Conservation (phyloP, 2,113 vertebrate species). For the Rostratula benghalensis region DNA sequence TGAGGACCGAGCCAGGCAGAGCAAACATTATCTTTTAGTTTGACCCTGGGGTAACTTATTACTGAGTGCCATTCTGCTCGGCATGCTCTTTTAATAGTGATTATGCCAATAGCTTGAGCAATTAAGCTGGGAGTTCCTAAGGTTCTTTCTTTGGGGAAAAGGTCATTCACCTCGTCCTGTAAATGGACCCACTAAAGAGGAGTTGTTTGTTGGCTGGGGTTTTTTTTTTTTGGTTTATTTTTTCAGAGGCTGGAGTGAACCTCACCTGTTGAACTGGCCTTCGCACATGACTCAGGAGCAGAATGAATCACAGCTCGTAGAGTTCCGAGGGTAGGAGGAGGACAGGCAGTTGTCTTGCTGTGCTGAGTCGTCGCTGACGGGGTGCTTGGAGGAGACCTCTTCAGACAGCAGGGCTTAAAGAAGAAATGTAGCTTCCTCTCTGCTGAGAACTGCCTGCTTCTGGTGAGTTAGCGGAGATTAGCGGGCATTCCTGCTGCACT, state of each 20-base stretch:
- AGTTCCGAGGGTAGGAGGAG: not conserved
- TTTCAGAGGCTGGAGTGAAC: not conserved
- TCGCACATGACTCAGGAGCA: constrained; percentile 11
- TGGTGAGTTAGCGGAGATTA: constrained; percentile 40
- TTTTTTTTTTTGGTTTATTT: not conserved
- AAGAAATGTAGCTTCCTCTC: constrained; percentile 22
- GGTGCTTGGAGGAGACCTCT: not conserved
- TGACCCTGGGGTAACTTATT: constrained; percentile 9
- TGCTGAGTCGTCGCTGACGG: not conserved
- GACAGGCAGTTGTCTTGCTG: too few relatives aligned
- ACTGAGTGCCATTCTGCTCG: not conserved
- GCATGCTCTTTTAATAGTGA: not conserved
- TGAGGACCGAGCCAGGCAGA: not conserved
- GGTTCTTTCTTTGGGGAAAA: constrained; percentile 23
- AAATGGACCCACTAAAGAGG: not conserved
- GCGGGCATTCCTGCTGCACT: not conserved
- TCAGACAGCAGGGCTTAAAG: not conserved
- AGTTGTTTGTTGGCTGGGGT: too few relatives aligned
- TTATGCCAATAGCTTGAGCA: constrained; percentile 37
- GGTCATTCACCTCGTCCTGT: constrained; percentile 64
- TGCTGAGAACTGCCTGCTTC: not conserved
- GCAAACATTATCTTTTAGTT: not conserved
- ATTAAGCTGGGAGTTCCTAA: not conserved
- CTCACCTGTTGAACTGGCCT: not conserved
- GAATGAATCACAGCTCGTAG: not conserved